A percentile compares a stretch with the other conserved stretches of the same genome.
Evolutionary conservation across 2,888 invertebrate species (phyloP).

Genomic region (Trachelus iudaicus): DNA sequence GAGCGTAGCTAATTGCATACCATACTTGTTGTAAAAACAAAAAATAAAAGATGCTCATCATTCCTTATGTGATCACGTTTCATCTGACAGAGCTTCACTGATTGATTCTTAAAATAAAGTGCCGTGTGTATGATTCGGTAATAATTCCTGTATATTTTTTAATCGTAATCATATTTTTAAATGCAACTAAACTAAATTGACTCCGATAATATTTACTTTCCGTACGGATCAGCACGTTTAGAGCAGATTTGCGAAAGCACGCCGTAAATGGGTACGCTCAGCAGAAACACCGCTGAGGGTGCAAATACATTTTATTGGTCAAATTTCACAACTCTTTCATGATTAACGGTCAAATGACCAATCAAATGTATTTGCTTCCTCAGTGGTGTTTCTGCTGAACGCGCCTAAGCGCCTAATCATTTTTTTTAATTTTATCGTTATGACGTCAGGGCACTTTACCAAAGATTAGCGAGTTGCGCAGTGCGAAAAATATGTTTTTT

Average conservation of each 20-base stretch:
- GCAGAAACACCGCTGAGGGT: too few species aligned
- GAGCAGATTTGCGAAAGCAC: not conserved
- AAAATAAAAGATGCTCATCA: not conserved
- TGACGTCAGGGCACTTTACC: not conserved
- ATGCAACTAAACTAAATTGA: not conserved
- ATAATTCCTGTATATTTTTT: not conserved
- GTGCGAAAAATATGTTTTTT: not conserved
- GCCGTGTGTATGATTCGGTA: not conserved
- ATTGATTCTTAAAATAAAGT: not conserved
- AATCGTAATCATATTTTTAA: not conserved
- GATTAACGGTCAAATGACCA: too few species aligned
- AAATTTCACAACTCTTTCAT: too few species aligned
- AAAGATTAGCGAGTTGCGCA: not conserved
- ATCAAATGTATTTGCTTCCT: too few species aligned
- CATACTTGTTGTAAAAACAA: not conserved
- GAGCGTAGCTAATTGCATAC: not conserved
- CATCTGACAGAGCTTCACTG: not conserved
- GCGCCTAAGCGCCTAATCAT: too few species aligned
- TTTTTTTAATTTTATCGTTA: not conserved
- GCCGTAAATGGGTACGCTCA: too few species aligned
- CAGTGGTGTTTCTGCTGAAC: too few species aligned
- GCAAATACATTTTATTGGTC: too few species aligned
- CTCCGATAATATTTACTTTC: not conserved
- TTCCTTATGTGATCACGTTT: not conserved
- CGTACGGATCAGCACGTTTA: not conserved